Evolutionary conservation across 2,888 invertebrate genomes (phyloP), one percentile per base, ranked within the genome.

Genomic region (Tigriopus californicus): DNA sequence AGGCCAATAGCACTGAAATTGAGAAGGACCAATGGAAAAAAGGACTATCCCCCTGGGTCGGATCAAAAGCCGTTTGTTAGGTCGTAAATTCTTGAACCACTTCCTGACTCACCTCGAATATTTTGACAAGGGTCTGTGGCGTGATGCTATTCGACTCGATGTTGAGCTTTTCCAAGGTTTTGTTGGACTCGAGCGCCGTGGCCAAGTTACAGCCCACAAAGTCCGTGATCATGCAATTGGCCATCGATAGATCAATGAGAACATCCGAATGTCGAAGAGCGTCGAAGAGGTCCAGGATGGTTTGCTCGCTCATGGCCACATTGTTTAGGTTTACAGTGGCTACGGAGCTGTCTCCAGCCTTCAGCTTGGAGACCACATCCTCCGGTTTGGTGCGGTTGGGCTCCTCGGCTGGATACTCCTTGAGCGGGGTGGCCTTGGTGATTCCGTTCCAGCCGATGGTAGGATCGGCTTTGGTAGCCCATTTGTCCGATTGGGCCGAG

Each of bases 321-420:
- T 99, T 99, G 78, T 99, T 99, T 79, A 94, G 88, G 76, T 99
- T 99, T 72, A 99, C 81, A 75, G 89, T 88, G 70, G 82, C 82
- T 69, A 91, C 76, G 69, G 80, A 81, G 68, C 80, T 77, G 76
- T 89, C 88, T 73, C 97, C 90, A 65, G 89, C 85, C 69, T 83
- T 81, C 64, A 97, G 82, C 73, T 84, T 82, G 72, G 84, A 81
- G 68, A 97, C 82, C 64, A 90, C 87, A 65, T 86, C 85, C 63
- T 95, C 95, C 41, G 92, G 84, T 72, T 99, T 89, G 63, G 97
- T 97, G 70, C 80, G 80, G 73, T 99, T 99, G 65, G 95, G 95
- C 63, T 95, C 94, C 71, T 97, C 95, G 72, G 84, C 82, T 15
- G 95, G 94, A 71, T 80, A 85, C 66, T 86, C 75, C 78, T 94